Base-by-base conservation (phyloP, 2,113 vertebrate genomes). In the Rhinichthys klamathensis region DNA sequence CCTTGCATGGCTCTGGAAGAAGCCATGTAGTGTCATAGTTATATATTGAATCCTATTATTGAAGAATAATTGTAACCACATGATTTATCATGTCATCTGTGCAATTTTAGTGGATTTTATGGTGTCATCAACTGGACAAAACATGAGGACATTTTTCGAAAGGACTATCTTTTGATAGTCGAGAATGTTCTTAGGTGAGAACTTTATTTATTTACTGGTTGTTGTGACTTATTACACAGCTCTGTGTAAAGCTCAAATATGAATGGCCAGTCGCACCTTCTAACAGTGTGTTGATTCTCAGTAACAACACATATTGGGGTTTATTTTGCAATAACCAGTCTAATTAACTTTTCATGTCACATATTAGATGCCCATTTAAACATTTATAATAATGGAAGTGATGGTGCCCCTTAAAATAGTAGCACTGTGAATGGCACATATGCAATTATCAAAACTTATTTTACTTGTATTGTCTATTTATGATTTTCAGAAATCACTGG, bases 401-500 rank as follows among this genome's bases (percentile, higher is more conserved):
- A 35, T 35, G 0, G 32, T 35, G 32, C 3, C 32, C 32, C 4
- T 3, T 35, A n/a, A n/a, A 4, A 35, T 35, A 35, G 32, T 35
- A 35, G 32, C 32, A 35, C 32, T 35, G 32, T 35, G 32, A 35
- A 35, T 35, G 32, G 32, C 32, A 35, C 27, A 65, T 30, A 27
- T 65, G 15, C 15, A 65, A 69, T 69, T 35, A 35, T 69, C 18
- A 23, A 58, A 58, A 58, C 16, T 2, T 6, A 6, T 23, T 7
- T 58, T 58, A 58, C 15, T 69, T 35, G 21, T 35, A 69, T 69
- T 7, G 65, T 38, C 65, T 38, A 8, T 69, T 35, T 38, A 69
- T 18, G 15, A 9, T 69, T 67, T 67, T 69, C 65, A 69, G 65
- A 69, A 69, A 21, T 18, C 65, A 69, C 32, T 69, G 65, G 65